phyloP scores from a whole-genome alignment of 2,888 invertebrate species.

The Mythimna ferrago region DNA sequence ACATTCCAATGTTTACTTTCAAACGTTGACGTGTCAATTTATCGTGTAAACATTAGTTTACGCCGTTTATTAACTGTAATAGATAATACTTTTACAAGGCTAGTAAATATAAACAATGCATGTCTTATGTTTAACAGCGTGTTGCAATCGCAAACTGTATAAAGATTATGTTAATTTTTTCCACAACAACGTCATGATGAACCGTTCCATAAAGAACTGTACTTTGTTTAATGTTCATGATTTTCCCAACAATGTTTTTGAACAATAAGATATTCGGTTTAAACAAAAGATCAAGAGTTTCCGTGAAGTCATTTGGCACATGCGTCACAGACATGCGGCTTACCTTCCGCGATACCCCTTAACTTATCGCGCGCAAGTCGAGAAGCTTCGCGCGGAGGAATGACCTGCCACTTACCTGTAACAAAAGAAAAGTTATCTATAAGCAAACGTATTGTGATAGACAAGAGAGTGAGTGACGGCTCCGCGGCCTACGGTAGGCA shows the following conservation, averaged over 20 bases:
- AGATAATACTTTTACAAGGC: constrained; percentile 65
- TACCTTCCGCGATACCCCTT: constrained; percentile 28
- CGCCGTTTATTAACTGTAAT: constrained; percentile 57
- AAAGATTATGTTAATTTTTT: constrained; percentile 39
- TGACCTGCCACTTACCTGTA: constrained; percentile 76
- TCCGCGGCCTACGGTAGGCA: constrained; percentile 15
- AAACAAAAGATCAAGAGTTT: constrained; percentile 23
- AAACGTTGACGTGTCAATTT: constrained; percentile 58
- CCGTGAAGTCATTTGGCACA: constrained; percentile 16
- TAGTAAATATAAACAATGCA: constrained; percentile 59
- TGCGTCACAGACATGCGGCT: constrained; percentile 6
- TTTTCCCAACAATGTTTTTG: not conserved
- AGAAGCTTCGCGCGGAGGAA: constrained; percentile 26
- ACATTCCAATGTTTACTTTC: constrained; percentile 58
- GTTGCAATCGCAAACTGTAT: constrained; percentile 43
- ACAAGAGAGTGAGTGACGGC: constrained; percentile 32
- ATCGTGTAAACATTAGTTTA: constrained; percentile 57
- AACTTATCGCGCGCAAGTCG: constrained; percentile 19
- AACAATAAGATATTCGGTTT: not conserved
- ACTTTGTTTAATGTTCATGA: not conserved
- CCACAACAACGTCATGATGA: not conserved
- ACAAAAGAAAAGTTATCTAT: constrained; percentile 67
- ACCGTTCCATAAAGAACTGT: not conserved
- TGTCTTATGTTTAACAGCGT: constrained; percentile 47
- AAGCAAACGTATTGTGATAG: constrained; percentile 26